Evolutionary conservation across 92 coral and sea anemone genomes (phyloP).

Genomic region (Epizoanthus illoricatus): DNA sequence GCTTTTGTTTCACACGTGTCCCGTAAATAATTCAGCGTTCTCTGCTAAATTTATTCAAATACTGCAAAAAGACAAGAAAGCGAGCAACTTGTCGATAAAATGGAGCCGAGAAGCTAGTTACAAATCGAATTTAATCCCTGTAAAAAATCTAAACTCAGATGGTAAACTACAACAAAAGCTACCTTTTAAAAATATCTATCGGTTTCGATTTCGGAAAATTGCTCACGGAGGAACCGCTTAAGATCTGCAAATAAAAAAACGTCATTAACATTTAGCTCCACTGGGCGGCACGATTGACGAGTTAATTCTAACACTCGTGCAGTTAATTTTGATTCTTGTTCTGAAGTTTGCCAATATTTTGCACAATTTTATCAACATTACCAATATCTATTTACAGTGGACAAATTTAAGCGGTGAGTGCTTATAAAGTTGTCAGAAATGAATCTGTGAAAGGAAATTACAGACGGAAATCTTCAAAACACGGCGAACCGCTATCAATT

Average conservation of each 20-base stretch:
- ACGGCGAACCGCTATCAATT: slow-evolving; percentile 67
- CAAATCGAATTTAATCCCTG: background rate
- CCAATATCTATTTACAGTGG: slow-evolving; percentile 36
- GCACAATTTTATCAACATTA: slow-evolving; percentile 27
- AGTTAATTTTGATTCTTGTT: slow-evolving; percentile 30
- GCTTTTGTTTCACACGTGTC: too few species aligned
- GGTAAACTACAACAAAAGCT: background rate
- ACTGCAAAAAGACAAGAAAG: background rate
- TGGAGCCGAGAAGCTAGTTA: background rate
- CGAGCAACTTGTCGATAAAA: background rate
- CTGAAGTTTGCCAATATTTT: slow-evolving; percentile 24
- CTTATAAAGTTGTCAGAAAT: slow-evolving; percentile 34
- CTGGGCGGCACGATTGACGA: slow-evolving; percentile 13
- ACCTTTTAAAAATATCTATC: background rate
- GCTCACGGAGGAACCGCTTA: slow-evolving; percentile 15
- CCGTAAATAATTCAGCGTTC: too few species aligned
- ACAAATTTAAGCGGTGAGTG: slow-evolving; percentile 18
- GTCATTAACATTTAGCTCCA: slow-evolving; percentile 21
- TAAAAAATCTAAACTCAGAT: background rate
- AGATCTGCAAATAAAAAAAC: slow-evolving; percentile 31
- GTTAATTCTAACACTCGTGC: slow-evolving; percentile 10
- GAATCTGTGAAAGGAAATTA: slow-evolving; percentile 34
- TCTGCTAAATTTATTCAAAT: background rate
- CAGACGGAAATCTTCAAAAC: slow-evolving; percentile 50
- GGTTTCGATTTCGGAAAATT: slow-evolving; percentile 37